A percentile compares a stretch with the other conserved stretches of the same genome.
Evolutionary conservation across 2,888 invertebrate species (phyloP).

Genomic region (Ophion costatus): DNA sequence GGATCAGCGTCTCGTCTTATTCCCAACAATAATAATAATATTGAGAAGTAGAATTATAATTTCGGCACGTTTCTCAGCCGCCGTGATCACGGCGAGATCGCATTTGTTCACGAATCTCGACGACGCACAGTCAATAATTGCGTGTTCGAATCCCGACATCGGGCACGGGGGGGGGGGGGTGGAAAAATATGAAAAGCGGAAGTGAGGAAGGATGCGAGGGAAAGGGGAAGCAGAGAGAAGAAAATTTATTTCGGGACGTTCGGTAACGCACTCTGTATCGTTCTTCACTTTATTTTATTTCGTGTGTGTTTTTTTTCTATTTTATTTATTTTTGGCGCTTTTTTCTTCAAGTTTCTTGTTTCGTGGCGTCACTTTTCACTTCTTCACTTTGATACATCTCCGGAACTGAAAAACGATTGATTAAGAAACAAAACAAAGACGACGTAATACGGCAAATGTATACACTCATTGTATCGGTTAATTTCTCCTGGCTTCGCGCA

Average conservation of each 20-base stretch:
- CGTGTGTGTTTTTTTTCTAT: background rate
- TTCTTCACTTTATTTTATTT: too few relatives aligned
- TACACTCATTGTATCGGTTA: background rate
- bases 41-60: slow-evolving; percentile 50
- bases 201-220: background rate
- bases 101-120: slow-evolving; percentile 64
- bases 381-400: background rate
- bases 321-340: too few relatives aligned
- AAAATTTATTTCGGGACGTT: background rate
- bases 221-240: background rate
- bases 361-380: slow-evolving; percentile 22
- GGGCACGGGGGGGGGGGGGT: background rate
- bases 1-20: too few relatives aligned
- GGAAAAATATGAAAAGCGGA: slow-evolving; percentile 38
- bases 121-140: slow-evolving; percentile 63
- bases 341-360: background rate
- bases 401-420: background rate
- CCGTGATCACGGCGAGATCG: slow-evolving; percentile 68
- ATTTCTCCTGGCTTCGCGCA: background rate
- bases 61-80: slow-evolving; percentile 74
- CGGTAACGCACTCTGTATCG: background rate
- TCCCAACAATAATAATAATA: background rate
- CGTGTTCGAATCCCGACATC: slow-evolving; percentile 76
- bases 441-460: slow-evolving; percentile 1
- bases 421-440: slow-evolving; percentile 1